Evolutionary conservation across 2,113 vertebrate genomes (phyloP), one percentile per base, ranked within the genome.

Genomic region (Grus americana): DNA sequence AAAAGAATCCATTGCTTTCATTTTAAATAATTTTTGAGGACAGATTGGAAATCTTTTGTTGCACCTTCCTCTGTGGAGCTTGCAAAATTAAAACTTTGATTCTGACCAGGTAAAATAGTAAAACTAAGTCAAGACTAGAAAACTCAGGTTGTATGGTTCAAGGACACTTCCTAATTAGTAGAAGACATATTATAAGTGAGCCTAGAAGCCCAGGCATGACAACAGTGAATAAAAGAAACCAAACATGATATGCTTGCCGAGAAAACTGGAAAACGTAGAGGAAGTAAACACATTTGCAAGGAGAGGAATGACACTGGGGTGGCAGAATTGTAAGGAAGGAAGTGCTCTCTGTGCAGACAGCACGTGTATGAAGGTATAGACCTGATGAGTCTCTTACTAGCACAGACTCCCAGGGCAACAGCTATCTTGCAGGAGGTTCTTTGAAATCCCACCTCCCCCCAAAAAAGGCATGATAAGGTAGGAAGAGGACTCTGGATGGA

Each of bases 391-490:
- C 70, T 44, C 26, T 65, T 34, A 34, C 5, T 61, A 52, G 7
- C 10, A n/a, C 17, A 86, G 40, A 30, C 10, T 70, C 13, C 11
- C 24, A 62, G 16, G 10, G 15, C 11, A 79, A 79, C 29, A 80
- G 10, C 22, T 52, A 2, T 32, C 11, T 54, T 79, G 3, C 34
- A 72, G 19, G 4, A 42, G 3, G 12, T 34, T 9, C 24, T 72
- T 15, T 36, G 27, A 75, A 47, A 54, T 54, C 26, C 26, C 52
- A 44, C 52, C 52, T 15, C 23, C 23, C 22, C 15, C 11, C 2
- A 4, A 1, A 15, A 6, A 6, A 2, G 29, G 2, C 7, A 20
- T 11, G 1, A 14, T 24, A 57, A 24, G 5, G 10, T 18, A 38
- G 5, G 23, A 85, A 63, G 30, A 63, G 3, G 13, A 22, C 15